phyloP scores from a whole-genome alignment of 2,888 invertebrate species.

The Acanthacorydalis orientalis region DNA sequence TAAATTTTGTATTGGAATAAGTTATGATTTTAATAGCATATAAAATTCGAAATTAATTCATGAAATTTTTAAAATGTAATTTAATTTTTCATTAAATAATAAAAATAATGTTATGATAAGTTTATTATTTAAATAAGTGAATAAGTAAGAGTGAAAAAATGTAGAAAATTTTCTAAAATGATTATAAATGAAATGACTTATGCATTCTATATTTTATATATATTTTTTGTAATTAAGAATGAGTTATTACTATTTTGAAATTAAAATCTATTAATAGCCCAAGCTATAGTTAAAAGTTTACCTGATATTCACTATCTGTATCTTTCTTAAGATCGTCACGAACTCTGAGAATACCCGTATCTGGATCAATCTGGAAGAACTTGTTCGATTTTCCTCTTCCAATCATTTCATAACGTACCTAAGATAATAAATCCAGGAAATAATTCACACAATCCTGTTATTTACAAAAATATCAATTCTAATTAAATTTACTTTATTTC shows the following conservation, averaged over 20 bases:
- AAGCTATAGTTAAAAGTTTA: slow-evolving; percentile 19
- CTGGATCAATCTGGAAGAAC: slow-evolving; percentile 77
- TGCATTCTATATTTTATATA: too few relatives aligned
- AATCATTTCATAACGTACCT: slow-evolving; percentile 58
- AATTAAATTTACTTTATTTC: slow-evolving; percentile 43
- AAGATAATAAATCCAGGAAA: slow-evolving; percentile 8
- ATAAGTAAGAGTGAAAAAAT: too few relatives aligned
- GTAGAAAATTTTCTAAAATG: too few relatives aligned
- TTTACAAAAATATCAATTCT: background rate
- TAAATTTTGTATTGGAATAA: too few relatives aligned
- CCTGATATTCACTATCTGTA: slow-evolving; percentile 74
- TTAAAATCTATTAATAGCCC: too few relatives aligned
- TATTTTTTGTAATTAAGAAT: slow-evolving; percentile 8
- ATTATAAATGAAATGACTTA: too few relatives aligned
- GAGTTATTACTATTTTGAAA: background rate
- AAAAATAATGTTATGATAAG: too few relatives aligned
- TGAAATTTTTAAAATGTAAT: too few relatives aligned
- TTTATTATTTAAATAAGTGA: too few relatives aligned
- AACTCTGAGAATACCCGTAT: slow-evolving; percentile 63
- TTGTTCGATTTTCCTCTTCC: slow-evolving; percentile 67
- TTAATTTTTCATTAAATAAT: too few relatives aligned
- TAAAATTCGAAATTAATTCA: too few relatives aligned
- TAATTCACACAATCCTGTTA: background rate
- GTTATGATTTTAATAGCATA: too few relatives aligned
- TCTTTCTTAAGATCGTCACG: slow-evolving; percentile 74